Conservation (phyloP, 2,888 invertebrate genomes). For the Cryptocheilus praepositus region DNA sequence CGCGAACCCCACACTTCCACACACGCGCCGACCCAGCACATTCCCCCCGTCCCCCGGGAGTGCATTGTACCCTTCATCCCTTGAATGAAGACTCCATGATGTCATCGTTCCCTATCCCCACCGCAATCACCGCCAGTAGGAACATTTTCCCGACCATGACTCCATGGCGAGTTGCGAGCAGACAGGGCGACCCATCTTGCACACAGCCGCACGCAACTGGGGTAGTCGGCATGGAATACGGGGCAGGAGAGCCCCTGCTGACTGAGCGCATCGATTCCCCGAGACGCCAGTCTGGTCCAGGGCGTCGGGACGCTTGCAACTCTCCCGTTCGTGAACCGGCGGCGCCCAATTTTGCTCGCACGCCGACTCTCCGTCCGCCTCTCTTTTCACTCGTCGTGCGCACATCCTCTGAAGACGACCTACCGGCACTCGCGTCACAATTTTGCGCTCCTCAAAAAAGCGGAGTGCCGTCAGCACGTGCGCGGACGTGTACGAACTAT, state of each 20-base stretch:
- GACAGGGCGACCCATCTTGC: not conserved
- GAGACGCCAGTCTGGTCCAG: slow-evolving; percentile 71
- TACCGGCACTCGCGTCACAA: too few relatives aligned
- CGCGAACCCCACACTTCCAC: too few relatives aligned
- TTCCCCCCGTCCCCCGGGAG: not conserved
- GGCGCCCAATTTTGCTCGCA: not conserved
- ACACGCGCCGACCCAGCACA: too few relatives aligned
- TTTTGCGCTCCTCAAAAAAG: too few relatives aligned
- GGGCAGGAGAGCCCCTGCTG: slow-evolving; percentile 44
- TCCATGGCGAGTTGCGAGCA: not conserved
- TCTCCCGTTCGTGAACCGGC: slow-evolving; percentile 3
- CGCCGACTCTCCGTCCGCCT: not conserved
- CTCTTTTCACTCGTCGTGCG: not conserved
- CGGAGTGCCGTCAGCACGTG: not conserved
- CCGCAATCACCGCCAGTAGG: not conserved
- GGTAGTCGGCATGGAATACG: slow-evolving; percentile 35
- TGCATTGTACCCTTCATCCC: slow-evolving; percentile 2
- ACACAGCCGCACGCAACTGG: not conserved
- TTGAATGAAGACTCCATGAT: slow-evolving; percentile 1
- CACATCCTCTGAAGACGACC: not conserved
- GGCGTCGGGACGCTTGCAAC: slow-evolving; percentile 57
- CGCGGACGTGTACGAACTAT: not conserved
- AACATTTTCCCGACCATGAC: not conserved
- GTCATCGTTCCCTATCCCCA: slow-evolving; percentile 4
- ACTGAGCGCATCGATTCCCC: slow-evolving; percentile 67